A percentile compares a stretch with the other conserved stretches of the same genome.
Evolutionary conservation across 2,888 invertebrate genomes (phyloP).

Genomic region (Eilema depressum): DNA sequence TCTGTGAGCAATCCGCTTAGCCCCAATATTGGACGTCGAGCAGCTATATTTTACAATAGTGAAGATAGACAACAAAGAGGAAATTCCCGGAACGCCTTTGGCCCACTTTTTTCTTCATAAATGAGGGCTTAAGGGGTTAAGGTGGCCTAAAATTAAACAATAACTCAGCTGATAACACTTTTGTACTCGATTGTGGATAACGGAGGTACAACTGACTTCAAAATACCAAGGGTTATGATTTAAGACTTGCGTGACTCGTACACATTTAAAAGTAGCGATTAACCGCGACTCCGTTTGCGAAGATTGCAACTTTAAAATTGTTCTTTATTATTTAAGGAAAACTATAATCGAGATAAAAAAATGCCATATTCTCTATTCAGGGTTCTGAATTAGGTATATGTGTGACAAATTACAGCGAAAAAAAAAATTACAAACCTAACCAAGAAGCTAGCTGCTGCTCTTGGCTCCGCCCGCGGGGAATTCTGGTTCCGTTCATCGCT

Average conservation of each 20-base stretch:
- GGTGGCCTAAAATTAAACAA: neutral
- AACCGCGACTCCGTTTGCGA: neutral
- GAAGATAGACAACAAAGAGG: conserved; percentile 34
- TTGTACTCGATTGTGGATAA: neutral
- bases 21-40: conserved; percentile 51
- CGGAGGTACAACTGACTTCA: neutral
- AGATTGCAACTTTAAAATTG: neutral
- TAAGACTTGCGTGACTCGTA: neutral
- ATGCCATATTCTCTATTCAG: no score
- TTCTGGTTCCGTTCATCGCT: no score
- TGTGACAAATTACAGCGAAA: no score
- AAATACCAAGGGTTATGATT: neutral
- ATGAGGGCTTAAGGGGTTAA: conserved; percentile 1
- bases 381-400: no score
- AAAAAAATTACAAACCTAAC: no score
- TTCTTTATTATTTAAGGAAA: neutral
- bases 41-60: conserved; percentile 51
- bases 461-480: no score
- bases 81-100: conserved; percentile 23
- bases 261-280: neutral
- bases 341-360: neutral
- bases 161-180: neutral
- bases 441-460: no score
- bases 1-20: conserved; percentile 48
- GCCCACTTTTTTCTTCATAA: conserved; percentile 21